Evolutionary conservation across 2,888 invertebrate genomes (phyloP).

Genomic region (Lasioglossum vierecki): DNA sequence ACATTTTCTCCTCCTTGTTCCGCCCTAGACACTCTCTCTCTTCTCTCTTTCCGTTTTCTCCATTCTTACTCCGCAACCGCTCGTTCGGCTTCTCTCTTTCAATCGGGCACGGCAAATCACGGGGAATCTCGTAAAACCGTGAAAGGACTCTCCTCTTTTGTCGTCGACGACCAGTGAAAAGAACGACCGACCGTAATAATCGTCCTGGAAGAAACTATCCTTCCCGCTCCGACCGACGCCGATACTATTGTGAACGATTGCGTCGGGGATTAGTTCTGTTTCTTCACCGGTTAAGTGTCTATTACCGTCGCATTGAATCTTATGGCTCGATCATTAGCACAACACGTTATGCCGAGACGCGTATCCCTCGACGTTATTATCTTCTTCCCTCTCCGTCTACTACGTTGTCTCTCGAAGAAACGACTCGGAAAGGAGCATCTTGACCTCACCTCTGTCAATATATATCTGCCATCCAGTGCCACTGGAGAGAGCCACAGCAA

Average conservation of each 20-base stretch:
- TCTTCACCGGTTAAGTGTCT: conserved; percentile 27
- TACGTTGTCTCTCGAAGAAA: not conserved
- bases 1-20: conserved; percentile 37
- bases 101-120: conserved; percentile 58
- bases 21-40: not conserved
- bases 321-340: not conserved
- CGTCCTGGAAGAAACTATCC: conserved; percentile 37
- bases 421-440: not conserved
- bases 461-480: not conserved
- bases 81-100: conserved; percentile 51
- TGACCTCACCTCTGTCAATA: not conserved
- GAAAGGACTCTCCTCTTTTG: conserved; percentile 33
- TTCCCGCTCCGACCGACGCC: not conserved
- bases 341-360: not conserved
- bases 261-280: conserved; percentile 34
- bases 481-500: not conserved
- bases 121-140: conserved; percentile 59
- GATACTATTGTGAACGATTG: conserved; percentile 18
- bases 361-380: not conserved
- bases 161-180: conserved; percentile 50
- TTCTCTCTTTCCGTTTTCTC: not conserved
- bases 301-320: not conserved
- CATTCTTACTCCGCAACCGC: not conserved
- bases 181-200: conserved; percentile 57
- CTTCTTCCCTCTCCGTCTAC: not conserved